phyloP scores from a whole-genome alignment of 2,113 vertebrate genomes.

The Paraplagusia blochii region DNA sequence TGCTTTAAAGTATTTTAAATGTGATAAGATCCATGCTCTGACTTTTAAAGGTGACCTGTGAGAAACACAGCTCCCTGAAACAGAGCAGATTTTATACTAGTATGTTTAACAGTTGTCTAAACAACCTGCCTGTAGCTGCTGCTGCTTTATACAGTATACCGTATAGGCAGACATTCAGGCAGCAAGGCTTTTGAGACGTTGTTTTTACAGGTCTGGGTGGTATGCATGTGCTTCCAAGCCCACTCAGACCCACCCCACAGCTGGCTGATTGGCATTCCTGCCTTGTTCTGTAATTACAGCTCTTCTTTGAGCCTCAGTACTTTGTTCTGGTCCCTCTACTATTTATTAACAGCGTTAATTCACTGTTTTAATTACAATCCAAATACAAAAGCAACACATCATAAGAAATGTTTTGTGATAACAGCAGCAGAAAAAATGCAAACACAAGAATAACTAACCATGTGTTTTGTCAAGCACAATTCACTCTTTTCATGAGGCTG shows the following conservation, averaged over 20 bases:
- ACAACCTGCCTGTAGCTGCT: constrained; percentile 22
- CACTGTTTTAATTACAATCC: too few relatives aligned
- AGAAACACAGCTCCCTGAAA: constrained; percentile 14
- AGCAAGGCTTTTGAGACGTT: constrained; percentile 52
- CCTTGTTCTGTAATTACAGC: constrained; percentile 67
- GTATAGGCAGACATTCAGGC: constrained; percentile 25
- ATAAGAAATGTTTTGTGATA: constrained; percentile 14
- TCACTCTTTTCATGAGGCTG: constrained; percentile 67
- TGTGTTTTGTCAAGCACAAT: constrained; percentile 57
- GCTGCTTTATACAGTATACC: constrained; percentile 10
- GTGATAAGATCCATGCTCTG: too few relatives aligned
- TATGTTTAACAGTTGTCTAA: constrained; percentile 24
- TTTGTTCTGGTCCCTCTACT: constrained; percentile 11
- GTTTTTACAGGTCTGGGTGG: constrained; percentile 67
- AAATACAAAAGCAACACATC: constrained; percentile 9
- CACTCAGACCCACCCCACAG: constrained; percentile 65
- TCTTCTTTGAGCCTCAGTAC: constrained; percentile 52
- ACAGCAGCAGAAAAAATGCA: neutral
- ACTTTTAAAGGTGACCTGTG: too few relatives aligned
- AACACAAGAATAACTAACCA: neutral
- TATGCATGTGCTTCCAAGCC: constrained; percentile 60
- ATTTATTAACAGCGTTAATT: constrained; percentile 9
- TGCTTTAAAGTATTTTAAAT: too few relatives aligned
- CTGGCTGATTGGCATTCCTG: constrained; percentile 73
- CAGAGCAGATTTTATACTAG: constrained; percentile 5